These are phyloP conservation scores for Bimastos eiseni DNA, from an alignment of 2,888 invertebrate genomes.

Conservation along the genomic window DNA sequence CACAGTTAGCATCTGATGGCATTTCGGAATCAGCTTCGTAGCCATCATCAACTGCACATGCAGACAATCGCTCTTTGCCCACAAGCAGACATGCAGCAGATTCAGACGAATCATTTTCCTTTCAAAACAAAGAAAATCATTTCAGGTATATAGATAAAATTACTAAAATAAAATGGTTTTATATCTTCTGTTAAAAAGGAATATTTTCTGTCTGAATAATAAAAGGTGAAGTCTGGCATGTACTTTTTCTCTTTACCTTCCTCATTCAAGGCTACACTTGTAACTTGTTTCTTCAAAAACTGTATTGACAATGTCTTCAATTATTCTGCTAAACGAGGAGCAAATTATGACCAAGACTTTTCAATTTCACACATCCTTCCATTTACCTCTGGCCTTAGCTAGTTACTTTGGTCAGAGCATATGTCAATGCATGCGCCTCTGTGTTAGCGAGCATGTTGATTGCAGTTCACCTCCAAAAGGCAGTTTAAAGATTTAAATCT, in stretches of 20 bases:
- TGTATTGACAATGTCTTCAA: no score
- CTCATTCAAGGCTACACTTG: background rate
- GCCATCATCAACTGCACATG: background rate
- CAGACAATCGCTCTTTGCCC: background rate
- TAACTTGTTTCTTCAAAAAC: background rate
- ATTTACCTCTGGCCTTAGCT: background rate
- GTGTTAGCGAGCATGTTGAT: no score
- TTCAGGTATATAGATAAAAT: no score
- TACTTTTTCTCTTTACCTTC: background rate
- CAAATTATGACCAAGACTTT: background rate
- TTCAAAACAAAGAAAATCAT: slow-evolving; percentile 13
- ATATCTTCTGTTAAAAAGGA: background rate
- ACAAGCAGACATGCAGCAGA: background rate
- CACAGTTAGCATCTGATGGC: background rate
- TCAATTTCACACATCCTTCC: background rate
- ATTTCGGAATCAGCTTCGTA: slow-evolving; percentile 13
- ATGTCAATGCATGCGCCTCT: no score
- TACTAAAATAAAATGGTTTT: background rate
- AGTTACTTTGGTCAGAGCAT: no score
- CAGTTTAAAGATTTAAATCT: no score
- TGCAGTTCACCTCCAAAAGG: no score
- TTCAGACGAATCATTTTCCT: background rate
- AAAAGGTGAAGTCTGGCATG: background rate
- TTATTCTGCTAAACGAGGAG: background rate
- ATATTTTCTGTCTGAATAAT: background rate